Conservation (phyloP, 2,888 invertebrate genomes). For the Gari tellinella region DNA sequence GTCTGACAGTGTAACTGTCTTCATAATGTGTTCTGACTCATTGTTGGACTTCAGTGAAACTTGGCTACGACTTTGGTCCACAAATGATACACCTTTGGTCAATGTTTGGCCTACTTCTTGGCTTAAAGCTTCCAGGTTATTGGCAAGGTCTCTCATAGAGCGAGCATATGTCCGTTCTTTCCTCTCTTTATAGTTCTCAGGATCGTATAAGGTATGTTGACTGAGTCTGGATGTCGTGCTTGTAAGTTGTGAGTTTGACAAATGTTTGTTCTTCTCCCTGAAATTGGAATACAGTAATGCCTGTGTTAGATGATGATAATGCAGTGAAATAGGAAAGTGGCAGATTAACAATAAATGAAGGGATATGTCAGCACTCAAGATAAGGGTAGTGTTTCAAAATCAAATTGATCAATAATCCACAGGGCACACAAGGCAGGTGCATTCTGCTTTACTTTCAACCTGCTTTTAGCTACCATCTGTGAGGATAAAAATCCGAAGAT, state of each 20-base stretch:
- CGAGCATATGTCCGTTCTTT: conserved; percentile 53
- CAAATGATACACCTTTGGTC: conserved; percentile 43
- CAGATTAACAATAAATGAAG: no score
- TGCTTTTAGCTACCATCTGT: no score
- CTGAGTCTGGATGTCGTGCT: conserved; percentile 61
- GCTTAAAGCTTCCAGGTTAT: conserved; percentile 60
- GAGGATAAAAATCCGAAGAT: no score
- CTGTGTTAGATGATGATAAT: no score
- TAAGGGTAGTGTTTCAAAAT: no score
- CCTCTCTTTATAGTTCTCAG: conserved; percentile 61
- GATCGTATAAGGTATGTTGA: conserved; percentile 55
- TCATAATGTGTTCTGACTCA: conserved; percentile 11
- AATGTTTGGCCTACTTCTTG: conserved; percentile 54
- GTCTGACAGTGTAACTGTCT: background rate
- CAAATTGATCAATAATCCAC: no score
- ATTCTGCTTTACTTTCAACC: no score
- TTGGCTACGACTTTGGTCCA: conserved; percentile 5
- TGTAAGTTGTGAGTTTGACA: conserved; percentile 65
- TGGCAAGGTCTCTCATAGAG: conserved; percentile 59
- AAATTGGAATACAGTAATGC: conserved; percentile 13
- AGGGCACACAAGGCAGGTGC: no score
- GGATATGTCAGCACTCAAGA: no score
- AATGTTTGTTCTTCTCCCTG: conserved; percentile 62
- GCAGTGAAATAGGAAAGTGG: no score
- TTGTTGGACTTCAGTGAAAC: background rate